Percentiles rank a stretch among this genome's conserved stretches.
These are phyloP conservation scores for Gymnarchus niloticus DNA, from an alignment of 2,113 vertebrate genomes.

Conservation along the genomic window DNA sequence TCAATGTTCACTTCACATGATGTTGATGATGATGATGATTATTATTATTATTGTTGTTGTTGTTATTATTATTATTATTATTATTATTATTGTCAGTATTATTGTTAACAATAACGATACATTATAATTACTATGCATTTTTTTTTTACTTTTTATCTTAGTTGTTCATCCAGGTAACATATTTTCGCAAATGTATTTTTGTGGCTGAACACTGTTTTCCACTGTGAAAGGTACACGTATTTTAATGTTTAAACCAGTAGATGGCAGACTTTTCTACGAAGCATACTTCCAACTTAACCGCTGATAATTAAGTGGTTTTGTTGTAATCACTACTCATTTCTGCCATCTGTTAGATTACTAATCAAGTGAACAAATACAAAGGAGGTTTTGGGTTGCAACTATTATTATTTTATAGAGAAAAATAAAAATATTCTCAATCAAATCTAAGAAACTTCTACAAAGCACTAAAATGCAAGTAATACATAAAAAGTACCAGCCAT, in stretches of 20 bases:
- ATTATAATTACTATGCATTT: background rate
- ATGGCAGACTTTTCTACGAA: background rate
- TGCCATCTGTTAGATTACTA: background rate
- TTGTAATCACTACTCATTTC: background rate
- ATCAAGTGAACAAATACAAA: background rate
- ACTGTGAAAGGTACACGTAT: background rate
- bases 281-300: background rate
- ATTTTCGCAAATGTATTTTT: background rate
- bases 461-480: conserved; percentile 1
- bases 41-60: background rate
- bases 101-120: background rate
- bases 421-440: background rate
- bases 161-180: background rate
- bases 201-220: background rate
- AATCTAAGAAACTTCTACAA: conserved; percentile 6
- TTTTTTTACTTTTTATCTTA: background rate
- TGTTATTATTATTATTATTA: background rate
- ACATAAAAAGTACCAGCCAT: background rate
- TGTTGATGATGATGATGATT: background rate
- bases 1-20: too few species aligned
- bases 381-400: background rate
- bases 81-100: background rate
- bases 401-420: background rate
- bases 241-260: background rate
- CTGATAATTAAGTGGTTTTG: background rate